Base-by-base conservation (phyloP, 2,888 invertebrate genomes). In the Spicauda simplicius region DNA sequence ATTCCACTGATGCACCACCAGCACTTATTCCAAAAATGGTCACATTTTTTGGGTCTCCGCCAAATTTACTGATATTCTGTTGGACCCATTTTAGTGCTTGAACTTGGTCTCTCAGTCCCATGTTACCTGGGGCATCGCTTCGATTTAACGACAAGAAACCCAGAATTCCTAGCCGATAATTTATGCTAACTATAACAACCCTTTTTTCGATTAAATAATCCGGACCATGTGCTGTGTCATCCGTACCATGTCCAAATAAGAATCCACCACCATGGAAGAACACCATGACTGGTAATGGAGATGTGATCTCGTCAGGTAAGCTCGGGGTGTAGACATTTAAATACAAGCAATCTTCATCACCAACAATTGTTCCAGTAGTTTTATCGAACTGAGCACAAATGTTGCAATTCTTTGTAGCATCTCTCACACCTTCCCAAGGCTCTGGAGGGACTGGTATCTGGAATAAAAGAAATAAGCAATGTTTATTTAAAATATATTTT, bases 261-360 rank as follows among this genome's bases (percentile, higher is more conserved):
- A 93, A 93, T 0, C 93, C 93, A 5, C 93, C 93, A 19, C 93
- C 93, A 70, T 93, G 93, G 10, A 91, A 74, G 70, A 84, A 93
- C 1, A 93, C 86, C 93, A 93, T 93, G 0, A 93, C 93, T 2
- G 93, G 91, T 8, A 86, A 70, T 4, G 73, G 72, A 12, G 71
- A 33, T 8, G 69, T 55, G 12, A 70, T 73, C 20, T 72, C 69
- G 10, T 76, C 59, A 0, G 86, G 85, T 70, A 94, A 76, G 69
- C 80, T 88, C 0, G 95, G 95, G 18, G 95, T 94, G 77, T 95
- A 96, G 0, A 96, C 95, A 80, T 96, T 96, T 20, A 96, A 80
- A 74, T 95, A 95, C 7, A 96, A 87, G 71, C 96, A 96, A 78
- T 95, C 95, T 77, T 95, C 95, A 72, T 90, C 88, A 19, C 95